phyloP scores from a whole-genome alignment of 2,113 vertebrate species.

The Ginglymostoma cirratum region DNA sequence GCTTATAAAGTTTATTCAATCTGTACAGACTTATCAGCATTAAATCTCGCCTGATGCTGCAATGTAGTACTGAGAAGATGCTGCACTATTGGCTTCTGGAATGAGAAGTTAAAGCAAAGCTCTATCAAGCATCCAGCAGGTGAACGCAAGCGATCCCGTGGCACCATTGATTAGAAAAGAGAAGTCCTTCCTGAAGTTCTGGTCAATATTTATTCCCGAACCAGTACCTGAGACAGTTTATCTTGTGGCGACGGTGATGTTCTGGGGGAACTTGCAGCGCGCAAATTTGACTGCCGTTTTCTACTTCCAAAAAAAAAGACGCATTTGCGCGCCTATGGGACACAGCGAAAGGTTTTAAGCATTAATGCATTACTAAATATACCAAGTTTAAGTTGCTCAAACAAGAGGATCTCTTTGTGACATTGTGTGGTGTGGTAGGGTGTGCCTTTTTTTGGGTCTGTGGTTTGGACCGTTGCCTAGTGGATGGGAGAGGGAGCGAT shows the following conservation, averaged over 20 bases:
- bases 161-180: background rate
- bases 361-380: background rate
- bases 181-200: background rate
- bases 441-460: too few species aligned
- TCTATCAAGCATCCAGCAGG: background rate
- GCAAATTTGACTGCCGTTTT: background rate
- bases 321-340: background rate
- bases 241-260: background rate
- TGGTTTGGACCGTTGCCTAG: too few species aligned
- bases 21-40: too few species aligned
- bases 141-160: background rate
- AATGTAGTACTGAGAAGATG: background rate
- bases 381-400: background rate
- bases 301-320: background rate
- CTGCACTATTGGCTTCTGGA: background rate
- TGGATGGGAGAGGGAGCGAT: background rate
- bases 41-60: background rate
- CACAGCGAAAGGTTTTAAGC: background rate
- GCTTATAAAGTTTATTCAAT: too few species aligned
- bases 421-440: background rate
- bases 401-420: background rate
- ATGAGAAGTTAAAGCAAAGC: background rate
- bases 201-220: background rate
- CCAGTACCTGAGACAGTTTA: background rate
- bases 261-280: background rate